Conservation (phyloP, 2,888 invertebrate genomes). For the Dasypogon diadema region DNA sequence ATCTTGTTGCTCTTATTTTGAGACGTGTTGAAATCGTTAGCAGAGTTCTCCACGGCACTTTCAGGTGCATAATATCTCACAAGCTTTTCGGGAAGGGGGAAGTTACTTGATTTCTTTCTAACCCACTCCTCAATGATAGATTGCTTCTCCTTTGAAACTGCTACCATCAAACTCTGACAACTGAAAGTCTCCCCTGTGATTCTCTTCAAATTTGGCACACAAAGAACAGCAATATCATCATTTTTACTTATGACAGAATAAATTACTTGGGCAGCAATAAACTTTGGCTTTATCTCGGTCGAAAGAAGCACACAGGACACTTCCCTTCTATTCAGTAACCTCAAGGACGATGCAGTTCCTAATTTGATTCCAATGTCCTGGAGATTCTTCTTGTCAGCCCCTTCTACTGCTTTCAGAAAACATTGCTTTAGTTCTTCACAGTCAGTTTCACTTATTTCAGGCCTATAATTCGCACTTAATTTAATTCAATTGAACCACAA, state of each 20-base stretch:
- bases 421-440: not conserved
- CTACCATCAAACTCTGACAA: not conserved
- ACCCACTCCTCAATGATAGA: not conserved
- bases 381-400: not conserved
- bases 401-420: not conserved
- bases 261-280: slow-evolving; percentile 19
- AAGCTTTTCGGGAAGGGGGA: slow-evolving; percentile 16
- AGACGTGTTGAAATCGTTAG: no score
- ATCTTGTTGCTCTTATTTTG: not conserved
- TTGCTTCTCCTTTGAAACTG: not conserved
- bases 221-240: not conserved
- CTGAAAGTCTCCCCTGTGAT: slow-evolving; percentile 1
- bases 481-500: not conserved
- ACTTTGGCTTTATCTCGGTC: slow-evolving; percentile 13
- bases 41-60: no score
- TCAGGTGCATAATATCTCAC: not conserved
- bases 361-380: not conserved
- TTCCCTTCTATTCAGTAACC: slow-evolving; percentile 17
- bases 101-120: not conserved
- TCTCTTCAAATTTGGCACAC: slow-evolving; percentile 2
- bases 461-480: not conserved
- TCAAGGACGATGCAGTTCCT: not conserved
- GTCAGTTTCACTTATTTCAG: not conserved
- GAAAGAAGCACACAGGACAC: slow-evolving; percentile 7
- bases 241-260: not conserved